phyloP scores from a whole-genome alignment of 35 echinoderm and acorn worm genomes.

The Holothuria glaberrima region DNA sequence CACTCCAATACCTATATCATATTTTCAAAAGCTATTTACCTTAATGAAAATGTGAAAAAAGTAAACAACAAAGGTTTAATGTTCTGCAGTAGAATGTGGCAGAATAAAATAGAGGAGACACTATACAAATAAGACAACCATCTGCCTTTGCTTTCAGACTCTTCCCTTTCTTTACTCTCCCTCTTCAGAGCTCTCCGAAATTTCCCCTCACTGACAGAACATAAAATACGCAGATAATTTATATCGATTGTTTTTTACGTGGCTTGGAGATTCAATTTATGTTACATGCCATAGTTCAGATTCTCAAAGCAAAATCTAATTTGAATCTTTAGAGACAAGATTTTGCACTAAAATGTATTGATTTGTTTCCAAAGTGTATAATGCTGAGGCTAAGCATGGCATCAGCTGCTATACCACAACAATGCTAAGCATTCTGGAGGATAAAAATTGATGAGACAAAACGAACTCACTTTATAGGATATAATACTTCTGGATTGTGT shows the following conservation, averaged over 20 bases:
- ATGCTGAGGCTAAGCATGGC: slow-evolving; percentile 11
- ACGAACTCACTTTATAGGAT: too few relatives aligned
- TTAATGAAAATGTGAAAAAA: too few relatives aligned
- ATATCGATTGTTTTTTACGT: slow-evolving; percentile 36
- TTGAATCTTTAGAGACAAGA: slow-evolving; percentile 49
- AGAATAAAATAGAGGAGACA: too few relatives aligned
- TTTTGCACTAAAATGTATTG: slow-evolving; percentile 52
- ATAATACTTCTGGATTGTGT: too few relatives aligned
- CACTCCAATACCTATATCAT: too few relatives aligned
- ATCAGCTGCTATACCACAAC: slow-evolving; percentile 17
- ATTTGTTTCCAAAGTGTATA: slow-evolving; percentile 39
- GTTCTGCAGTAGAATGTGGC: too few relatives aligned
- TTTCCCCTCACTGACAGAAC: slow-evolving; percentile 13
- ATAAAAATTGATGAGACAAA: too few relatives aligned
- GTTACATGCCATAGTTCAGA: slow-evolving; percentile 43
- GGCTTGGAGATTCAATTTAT: slow-evolving; percentile 53
- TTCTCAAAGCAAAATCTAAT: slow-evolving; percentile 51
- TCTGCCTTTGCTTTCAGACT: neutral
- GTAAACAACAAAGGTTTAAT: too few relatives aligned
- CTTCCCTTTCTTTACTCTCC: neutral
- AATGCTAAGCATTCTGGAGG: too few relatives aligned
- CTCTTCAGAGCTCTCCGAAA: neutral
- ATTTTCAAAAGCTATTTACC: too few relatives aligned
- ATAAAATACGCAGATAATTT: slow-evolving; percentile 32
- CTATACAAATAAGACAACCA: too few relatives aligned